Evolutionary conservation across 2,797 vertebrate genomes (phyloP), one percentile per base, ranked within the genome.

Genomic region (Karalla daura): DNA sequence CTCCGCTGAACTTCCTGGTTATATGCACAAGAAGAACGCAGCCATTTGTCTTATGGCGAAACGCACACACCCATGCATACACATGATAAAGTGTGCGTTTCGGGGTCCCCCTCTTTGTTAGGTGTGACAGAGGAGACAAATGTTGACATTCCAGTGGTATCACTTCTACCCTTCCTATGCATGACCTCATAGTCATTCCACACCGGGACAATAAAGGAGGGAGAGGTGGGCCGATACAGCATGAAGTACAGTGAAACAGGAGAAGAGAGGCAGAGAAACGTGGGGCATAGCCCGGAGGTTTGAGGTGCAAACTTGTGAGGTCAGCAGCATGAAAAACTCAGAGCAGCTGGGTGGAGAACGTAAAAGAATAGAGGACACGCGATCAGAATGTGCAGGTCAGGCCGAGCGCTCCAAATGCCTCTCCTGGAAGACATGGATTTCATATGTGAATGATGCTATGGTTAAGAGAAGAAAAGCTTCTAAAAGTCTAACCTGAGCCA

Each of bases 101-200:
- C 27, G 2, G 4, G 5, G 3, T 17, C 46, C 21, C 56, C 40
- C 5, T 35, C 18, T 32, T 4, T 33, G 0, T 11, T 15, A 36
- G 39, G 14, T 58, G 20, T 53, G 37, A 30, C 11, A 10, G 4
- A 17, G 30, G 58, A 11, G 20, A 47, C 6, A 62, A 27, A 23
- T 32, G 3, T 35, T 21, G 23, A 2, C 37, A 62, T 69, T 61
- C 44, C 63, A 58, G 3, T 79, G 40, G 61, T 60, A 60, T 69
- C 17, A 80, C 43, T 51, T 32, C 23, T 17, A 21, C 8, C 17
- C 46, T 45, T 63, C 62, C 50, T 47, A 44, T 37, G 40, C 23
- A 36, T 70, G 60, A 56, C 28, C 40, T 70, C 69, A 75, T 63
- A 12, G 5, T 32, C 28, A 73, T 78, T 60, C 52, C 21, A 58